These are phyloP conservation scores for Enteromius fasciolatus DNA, from an alignment of 2,797 vertebrate genomes.

Conservation along the genomic window DNA sequence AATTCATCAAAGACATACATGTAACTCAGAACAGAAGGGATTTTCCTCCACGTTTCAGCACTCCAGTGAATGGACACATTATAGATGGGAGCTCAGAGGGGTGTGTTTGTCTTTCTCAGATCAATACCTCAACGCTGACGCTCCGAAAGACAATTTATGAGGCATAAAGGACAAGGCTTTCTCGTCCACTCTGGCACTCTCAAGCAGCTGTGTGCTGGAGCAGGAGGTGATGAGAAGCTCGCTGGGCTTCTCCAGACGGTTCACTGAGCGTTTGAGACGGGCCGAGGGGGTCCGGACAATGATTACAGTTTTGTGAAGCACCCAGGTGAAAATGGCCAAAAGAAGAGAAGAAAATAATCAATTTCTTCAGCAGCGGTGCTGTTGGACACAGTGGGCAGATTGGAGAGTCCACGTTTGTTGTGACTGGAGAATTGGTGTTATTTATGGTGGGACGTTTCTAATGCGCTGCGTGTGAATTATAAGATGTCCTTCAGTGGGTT, in stretches of 20 bases:
- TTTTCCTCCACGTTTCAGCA: slow-evolving; percentile 1
- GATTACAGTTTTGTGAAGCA: slow-evolving; percentile 73
- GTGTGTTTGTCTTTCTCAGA: slow-evolving; percentile 75
- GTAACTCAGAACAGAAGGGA: neutral
- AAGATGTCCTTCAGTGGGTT: neutral
- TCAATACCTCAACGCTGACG: slow-evolving; percentile 71
- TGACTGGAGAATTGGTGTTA: neutral
- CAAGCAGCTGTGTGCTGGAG: slow-evolving; percentile 75
- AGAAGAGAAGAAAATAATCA: slow-evolving; percentile 69
- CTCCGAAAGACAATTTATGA: slow-evolving; percentile 73
- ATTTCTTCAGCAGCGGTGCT: slow-evolving; percentile 55
- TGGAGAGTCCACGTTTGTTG: slow-evolving; percentile 37
- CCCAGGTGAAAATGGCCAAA: slow-evolving; percentile 70
- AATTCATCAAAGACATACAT: neutral
- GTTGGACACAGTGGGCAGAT: slow-evolving; percentile 23
- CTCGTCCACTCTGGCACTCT: slow-evolving; percentile 48
- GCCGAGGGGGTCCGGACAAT: slow-evolving; percentile 52
- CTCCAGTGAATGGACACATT: slow-evolving; percentile 38
- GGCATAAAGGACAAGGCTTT: slow-evolving; percentile 69
- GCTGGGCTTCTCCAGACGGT: slow-evolving; percentile 75
- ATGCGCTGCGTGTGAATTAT: neutral
- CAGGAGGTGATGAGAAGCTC: slow-evolving; percentile 70
- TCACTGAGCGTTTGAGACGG: slow-evolving; percentile 62
- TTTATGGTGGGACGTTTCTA: neutral
- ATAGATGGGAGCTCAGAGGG: slow-evolving; percentile 56